Base-by-base conservation (phyloP, 2,797 vertebrate genomes). In the Rousettus madagascariensis region DNA sequence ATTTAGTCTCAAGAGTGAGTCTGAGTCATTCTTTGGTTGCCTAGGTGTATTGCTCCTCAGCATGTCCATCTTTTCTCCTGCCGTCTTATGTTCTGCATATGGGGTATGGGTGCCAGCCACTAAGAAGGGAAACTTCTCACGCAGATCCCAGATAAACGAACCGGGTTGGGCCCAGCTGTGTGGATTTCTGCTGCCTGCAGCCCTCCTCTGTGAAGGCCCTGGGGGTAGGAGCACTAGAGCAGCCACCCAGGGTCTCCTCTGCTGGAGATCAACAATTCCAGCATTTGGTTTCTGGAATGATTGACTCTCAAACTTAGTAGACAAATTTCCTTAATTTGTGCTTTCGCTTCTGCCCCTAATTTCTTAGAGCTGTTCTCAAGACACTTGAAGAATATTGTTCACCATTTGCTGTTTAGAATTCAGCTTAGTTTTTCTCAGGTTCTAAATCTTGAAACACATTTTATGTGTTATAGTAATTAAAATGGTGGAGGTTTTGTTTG, bases 401-500 rank as follows among this genome's bases (percentile, higher is more conserved):
- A 61, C 75, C 9, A 8, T 61, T 95, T 68, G 22, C 24, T 63
- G 16, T 49, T 87, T 24, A 91, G 36, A 75, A 65, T 61, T 74
- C 74, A 84, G 71, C 41, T 28, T 22, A 22, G 3, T 80, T 82
- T 94, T 90, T 78, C 75, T 86, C 46, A 38, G 55, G 41, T 78
- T 92, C 78, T 91, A 61, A 85, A 55, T 53, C 65, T 86, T 93
- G 78, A 51, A 91, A 41, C 30, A 65, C 8, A 46, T 51, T 83
- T 65, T 51, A 20, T 36, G 63, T 82, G 10, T 36, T 68, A 12
- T 65, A 68, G 19, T 59, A 63, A 65, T n/a, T 74, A n/a, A 68
- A 63, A 22, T 65, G 13, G 20, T 46, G 20, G 46, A 8, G 57
- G 46, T 66, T 36, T 82, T 36, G 1, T n/a, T 66, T n/a, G 49